Percentiles rank a stretch among this genome's conserved stretches.
Conservation (phyloP, 2,888 invertebrate species). For the Teleiodes luculella region DNA sequence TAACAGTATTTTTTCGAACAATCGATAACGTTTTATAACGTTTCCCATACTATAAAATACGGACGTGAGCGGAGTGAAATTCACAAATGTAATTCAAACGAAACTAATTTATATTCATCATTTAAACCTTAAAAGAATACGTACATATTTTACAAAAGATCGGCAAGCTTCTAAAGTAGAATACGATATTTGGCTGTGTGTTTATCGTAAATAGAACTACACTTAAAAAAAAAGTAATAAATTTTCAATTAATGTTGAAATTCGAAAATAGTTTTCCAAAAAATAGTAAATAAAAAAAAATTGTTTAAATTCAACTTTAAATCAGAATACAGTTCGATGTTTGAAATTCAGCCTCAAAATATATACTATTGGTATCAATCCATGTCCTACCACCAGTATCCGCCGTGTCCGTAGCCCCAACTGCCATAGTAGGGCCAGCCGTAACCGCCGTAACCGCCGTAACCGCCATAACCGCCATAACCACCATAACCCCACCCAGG, state of each 20-base stretch:
- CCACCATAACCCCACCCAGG: conserved; percentile 33
- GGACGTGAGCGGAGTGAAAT: conserved; percentile 15
- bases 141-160: conserved; percentile 3
- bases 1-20: conserved; percentile 11
- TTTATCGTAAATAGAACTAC: too few relatives aligned
- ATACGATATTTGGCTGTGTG: too few relatives aligned
- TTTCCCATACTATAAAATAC: neutral
- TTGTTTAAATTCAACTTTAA: neutral
- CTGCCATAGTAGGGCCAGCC: conserved; percentile 33
- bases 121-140: conserved; percentile 15
- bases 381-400: conserved; percentile 19
- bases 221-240: too few relatives aligned
- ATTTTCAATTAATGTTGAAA: too few relatives aligned
- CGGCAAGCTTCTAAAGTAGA: conserved; percentile 16
- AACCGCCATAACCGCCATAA: conserved; percentile 31
- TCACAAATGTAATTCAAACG: conserved; percentile 6
- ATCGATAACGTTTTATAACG: conserved; percentile 3
- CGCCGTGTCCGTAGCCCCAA: conserved; percentile 32
- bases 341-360: neutral
- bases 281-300: too few relatives aligned
- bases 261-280: too few relatives aligned
- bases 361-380: neutral
- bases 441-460: conserved; percentile 31
- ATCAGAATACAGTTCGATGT: neutral
- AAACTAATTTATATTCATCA: conserved; percentile 17